Evolutionary conservation across 2,797 vertebrate genomes (phyloP), one percentile per base, ranked within the genome.

Genomic region (Sebastes wilsoni): DNA sequence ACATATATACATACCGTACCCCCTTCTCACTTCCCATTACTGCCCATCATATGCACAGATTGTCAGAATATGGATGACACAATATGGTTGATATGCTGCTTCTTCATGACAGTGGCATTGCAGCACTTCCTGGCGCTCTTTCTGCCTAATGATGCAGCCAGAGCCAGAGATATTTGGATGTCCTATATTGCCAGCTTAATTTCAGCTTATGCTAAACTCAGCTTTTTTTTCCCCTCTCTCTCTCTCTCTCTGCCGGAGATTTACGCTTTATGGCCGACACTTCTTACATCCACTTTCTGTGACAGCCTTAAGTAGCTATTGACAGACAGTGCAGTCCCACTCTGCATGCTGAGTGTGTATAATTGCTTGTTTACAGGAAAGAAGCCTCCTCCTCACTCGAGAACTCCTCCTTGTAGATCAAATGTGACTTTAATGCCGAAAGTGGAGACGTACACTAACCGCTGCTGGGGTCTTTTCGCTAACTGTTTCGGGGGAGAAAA

Each of bases 121-220:
- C 88, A 87, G 83, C 86, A 70, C 59, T 85, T 80, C 67, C 80
- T 89, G 73, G 65, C 75, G 80, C 77, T 85, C 80, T 79, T 72
- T 88, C 86, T 83, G 83, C 72, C 81, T 93, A 91, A 94, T 90
- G 92, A 94, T 90, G 85, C 82, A 89, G 88, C 87, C 80, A 75
- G 46, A 91, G 87, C 84, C 64, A 22, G 78, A 91, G 84, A 94
- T 89, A 87, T 87, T 92, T 84, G 88, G 85, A 85, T 91, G 87
- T 89, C 88, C 87, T 86, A 92, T 92, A 92, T 91, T 94, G 87
- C 92, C 94, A 93, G 93, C 90, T 95, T 95, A 93, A 93, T 94
- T 94, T 94, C 93, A 93, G 92, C 86, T 94, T 93, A 95, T 93
- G 89, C 91, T 92, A 93, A 94, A 95, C 90, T 91, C 89, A 66